phyloP scores from a whole-genome alignment of 2,888 invertebrate genomes.

The Apeira syringaria region DNA sequence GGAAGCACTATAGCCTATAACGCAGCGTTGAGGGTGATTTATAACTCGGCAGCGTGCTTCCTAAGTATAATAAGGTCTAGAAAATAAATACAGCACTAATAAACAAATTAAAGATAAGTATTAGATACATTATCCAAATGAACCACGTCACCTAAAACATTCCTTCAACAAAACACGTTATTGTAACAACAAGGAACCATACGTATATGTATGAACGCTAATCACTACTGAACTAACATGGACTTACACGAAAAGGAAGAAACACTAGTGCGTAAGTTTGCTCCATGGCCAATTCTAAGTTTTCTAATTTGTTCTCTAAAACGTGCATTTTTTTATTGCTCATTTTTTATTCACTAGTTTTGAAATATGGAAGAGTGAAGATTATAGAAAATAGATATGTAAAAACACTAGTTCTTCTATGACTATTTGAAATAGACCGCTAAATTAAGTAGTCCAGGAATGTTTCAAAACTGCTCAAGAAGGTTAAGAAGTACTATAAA shows the following conservation, averaged over 20 bases:
- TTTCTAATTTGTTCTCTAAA: conserved; percentile 62
- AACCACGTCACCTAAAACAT: conserved; percentile 72
- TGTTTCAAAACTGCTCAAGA: conserved; percentile 22
- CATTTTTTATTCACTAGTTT: conserved; percentile 49
- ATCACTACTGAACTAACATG: conserved; percentile 58
- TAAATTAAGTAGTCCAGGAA: conserved; percentile 29
- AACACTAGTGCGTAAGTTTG: conserved; percentile 57
- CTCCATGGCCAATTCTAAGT: conserved; percentile 57
- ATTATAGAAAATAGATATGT: conserved; percentile 56
- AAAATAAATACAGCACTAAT: conserved; percentile 37
- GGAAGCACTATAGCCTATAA: conserved; percentile 40
- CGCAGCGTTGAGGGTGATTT: conserved; percentile 38
- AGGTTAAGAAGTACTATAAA: conserved; percentile 22
- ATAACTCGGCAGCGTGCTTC: conserved; percentile 42
- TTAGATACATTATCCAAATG: conserved; percentile 42
- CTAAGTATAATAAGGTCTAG: conserved; percentile 34
- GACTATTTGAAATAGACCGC: conserved; percentile 50
- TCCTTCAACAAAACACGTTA: conserved; percentile 50
- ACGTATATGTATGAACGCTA: conserved; percentile 45
- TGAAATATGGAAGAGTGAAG: conserved; percentile 83
- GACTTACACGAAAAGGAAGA: conserved; percentile 64
- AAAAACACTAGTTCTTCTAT: conserved; percentile 58
- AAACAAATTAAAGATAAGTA: conserved; percentile 34
- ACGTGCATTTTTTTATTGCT: conserved; percentile 69
- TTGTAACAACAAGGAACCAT: conserved; percentile 30